phyloP scores from a whole-genome alignment of 2,888 invertebrate species.

The Drosophila cognata region DNA sequence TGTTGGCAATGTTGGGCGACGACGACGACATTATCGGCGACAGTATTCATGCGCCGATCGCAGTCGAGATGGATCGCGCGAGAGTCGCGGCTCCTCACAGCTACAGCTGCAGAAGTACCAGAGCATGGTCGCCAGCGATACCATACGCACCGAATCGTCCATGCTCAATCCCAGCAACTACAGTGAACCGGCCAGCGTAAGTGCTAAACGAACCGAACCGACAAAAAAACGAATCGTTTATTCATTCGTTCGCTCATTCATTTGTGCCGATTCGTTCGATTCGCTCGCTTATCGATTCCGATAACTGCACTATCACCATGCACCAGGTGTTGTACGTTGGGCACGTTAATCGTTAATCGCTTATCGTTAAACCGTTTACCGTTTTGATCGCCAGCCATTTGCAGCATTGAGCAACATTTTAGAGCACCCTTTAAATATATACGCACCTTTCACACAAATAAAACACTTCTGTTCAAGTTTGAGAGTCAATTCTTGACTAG shows the following conservation, averaged over 20 bases:
- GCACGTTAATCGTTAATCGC: conserved; percentile 44
- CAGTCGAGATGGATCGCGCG: conserved; percentile 83
- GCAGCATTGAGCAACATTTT: conserved; percentile 42
- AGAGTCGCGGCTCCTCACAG: conserved; percentile 82
- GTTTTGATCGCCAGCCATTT: conserved; percentile 42
- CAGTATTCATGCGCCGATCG: conserved; percentile 84
- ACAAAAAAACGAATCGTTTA: conserved; percentile 9
- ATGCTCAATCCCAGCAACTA: conserved; percentile 76
- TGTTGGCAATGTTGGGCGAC: conserved; percentile 74
- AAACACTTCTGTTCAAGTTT: conserved; percentile 31
- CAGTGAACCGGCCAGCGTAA: conserved; percentile 82
- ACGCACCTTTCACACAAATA: conserved; percentile 29
- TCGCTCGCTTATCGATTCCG: conserved; percentile 55
- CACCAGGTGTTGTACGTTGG: conserved; percentile 50
- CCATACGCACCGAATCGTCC: conserved; percentile 77
- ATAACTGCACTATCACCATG: conserved; percentile 61
- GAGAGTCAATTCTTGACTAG: conserved; percentile 17
- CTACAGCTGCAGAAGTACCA: conserved; percentile 68
- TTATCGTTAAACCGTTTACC: conserved; percentile 13
- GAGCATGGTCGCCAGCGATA: conserved; percentile 79
- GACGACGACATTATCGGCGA: conserved; percentile 83
- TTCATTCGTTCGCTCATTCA: conserved; percentile 26
- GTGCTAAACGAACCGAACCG: conserved; percentile 50
- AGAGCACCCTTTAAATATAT: conserved; percentile 21
- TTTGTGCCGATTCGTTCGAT: conserved; percentile 40